These are phyloP conservation scores for Scophthalmus maximus DNA, from an alignment of 2,113 vertebrate species.

Conservation along the genomic window DNA sequence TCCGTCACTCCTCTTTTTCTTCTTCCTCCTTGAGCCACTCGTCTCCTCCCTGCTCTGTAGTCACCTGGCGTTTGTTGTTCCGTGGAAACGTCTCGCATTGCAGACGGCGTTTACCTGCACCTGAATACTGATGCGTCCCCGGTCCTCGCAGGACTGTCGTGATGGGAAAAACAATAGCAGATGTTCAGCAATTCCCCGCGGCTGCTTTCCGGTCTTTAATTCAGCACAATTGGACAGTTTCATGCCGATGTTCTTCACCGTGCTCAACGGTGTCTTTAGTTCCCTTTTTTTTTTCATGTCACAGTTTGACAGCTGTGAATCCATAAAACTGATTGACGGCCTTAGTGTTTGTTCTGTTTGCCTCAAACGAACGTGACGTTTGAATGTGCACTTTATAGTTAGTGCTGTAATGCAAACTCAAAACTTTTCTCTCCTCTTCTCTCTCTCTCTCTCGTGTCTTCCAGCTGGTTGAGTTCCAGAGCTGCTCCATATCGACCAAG, in stretches of 20 bases:
- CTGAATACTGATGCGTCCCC: slow-evolving; percentile 48
- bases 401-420: not conserved
- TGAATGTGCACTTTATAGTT: slow-evolving; percentile 2
- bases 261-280: not conserved
- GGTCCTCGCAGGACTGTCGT: slow-evolving; percentile 14
- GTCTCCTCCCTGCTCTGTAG: slow-evolving; percentile 4
- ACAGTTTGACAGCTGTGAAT: slow-evolving; percentile 11
- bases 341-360: slow-evolving; percentile 4
- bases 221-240: slow-evolving; percentile 14
- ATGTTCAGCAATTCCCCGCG: slow-evolving; percentile 33
- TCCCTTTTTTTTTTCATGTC: not conserved
- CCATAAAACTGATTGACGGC: not conserved
- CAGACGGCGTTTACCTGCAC: slow-evolving; percentile 40
- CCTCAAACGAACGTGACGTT: slow-evolving; percentile 13
- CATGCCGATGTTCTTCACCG: slow-evolving; percentile 3
- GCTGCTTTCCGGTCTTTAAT: slow-evolving; percentile 21
- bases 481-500: slow-evolving; percentile 59
- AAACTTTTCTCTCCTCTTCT: slow-evolving; percentile 12
- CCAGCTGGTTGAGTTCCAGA: slow-evolving; percentile 81
- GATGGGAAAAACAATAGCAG: slow-evolving; percentile 60
- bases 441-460: slow-evolving; percentile 62
- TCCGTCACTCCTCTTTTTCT: slow-evolving; percentile 7
- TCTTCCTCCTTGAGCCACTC: not conserved
- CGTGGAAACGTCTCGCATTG: slow-evolving; percentile 40
- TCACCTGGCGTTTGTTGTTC: slow-evolving; percentile 40